Evolutionary conservation across 2,888 invertebrate genomes (phyloP), one percentile per base, ranked within the genome.

Genomic region (Thalpophila matura): DNA sequence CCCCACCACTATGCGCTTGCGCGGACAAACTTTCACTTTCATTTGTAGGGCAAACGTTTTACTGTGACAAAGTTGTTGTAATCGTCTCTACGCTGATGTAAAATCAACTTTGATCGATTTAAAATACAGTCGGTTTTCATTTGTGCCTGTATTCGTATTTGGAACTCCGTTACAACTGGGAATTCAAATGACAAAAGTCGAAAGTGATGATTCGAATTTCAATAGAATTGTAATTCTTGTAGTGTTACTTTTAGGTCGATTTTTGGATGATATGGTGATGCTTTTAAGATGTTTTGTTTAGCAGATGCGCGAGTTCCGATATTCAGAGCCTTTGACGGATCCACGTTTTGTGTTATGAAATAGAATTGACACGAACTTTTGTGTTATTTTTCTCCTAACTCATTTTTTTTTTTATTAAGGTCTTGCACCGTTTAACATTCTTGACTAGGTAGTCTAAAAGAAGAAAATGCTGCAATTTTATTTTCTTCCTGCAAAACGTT

Each of bases 1-100:
- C 85, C 82, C 85, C 83, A 80, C 79, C 69, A 66, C 73, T 66
- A 77, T 79, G 79, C 74, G 79, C 68, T 81, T 77, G 80, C 82
- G 80, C 85, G 81, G 80, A 81, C 87, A 84, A 86, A 94, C 94
- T 94, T 94, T 94, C 94, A 94, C 94, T 94, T 94, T 94, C 92
- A 89, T 90, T 91, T 92, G 89, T 94, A 93, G 94, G 94, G 90
- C 94, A 94, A 86, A 78, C 81, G 45, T 56, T 57, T 84, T 66
- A 83, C 73, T 84, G 3, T 61, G 72, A 88, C 85, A 89, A 54
- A 54, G 83, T 81, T 66, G 77, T 70, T 71, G 31, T 35, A 31
- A 5, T 7, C 6, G 4, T 2, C 16, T 0, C 2, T 4, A 3
- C 0, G 4, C 0, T 59, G 71, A 38, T 1, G 38, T 0, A 86